Base-by-base conservation (phyloP, 2,797 vertebrate species). In the Halcyon chelicuti region DNA sequence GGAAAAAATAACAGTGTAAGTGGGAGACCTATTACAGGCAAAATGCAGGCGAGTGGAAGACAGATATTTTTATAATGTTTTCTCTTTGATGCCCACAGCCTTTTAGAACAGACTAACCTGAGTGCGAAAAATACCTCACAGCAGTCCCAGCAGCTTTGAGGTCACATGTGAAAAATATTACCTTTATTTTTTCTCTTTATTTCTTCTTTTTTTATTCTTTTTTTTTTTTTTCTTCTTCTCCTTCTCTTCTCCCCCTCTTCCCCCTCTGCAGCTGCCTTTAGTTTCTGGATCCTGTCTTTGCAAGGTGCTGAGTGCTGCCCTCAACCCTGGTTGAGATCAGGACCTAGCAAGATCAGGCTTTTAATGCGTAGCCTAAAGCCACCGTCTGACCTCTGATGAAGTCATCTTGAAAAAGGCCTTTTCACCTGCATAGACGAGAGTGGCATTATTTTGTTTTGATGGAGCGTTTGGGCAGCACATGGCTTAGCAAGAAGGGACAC, bases 1-100 rank as follows among this genome's bases (percentile, higher is more conserved):
- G 93, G 58, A 8, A 93, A 94, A 96, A 97, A 93, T 96, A 96
- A 94, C 93, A 90, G 75, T 72, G 88, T 94, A 97, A 97, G 96
- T 93, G 95, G 96, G 96, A 97, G 96, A 96, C 88, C 35, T 76
- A 96, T 98, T 97, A 96, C 55, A 96, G 92, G 96, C 93, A 78
- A 94, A 96, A 96, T 60, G 95, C 89, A 91, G 90, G 95, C 81
- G 60, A 94, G 83, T 71, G 58, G 94, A 95, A 97, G 95, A 89
- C 66, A 46, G 74, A 78, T 93, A 94, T 97, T 94, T 94, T 94
- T 96, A 82, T 91, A 85, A 95, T 96, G 84, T 94, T 90, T 96
- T 94, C 78, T 94, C 93, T 97, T 96, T 97, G 94, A 96, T 95
- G 90, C 93, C 94, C 88, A 80, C 78, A 75, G 95, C 77, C 91